Conservation (phyloP, 2,113 vertebrate genomes). For the Pithys albifrons region DNA sequence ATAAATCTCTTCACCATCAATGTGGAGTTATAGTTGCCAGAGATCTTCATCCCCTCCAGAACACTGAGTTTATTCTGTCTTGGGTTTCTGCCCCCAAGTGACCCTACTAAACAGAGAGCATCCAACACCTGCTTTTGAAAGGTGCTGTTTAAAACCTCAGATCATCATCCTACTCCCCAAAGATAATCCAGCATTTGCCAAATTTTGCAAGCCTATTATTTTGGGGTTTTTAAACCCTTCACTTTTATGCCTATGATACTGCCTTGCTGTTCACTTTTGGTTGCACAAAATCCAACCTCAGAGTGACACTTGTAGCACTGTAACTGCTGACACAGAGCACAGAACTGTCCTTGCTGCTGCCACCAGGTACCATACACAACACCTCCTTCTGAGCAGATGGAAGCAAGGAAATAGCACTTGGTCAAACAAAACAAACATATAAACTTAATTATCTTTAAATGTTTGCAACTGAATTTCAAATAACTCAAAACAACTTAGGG, state of each 20-base stretch:
- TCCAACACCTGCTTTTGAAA: not conserved
- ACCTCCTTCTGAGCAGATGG: not conserved
- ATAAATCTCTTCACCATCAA: not conserved
- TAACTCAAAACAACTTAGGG: not conserved
- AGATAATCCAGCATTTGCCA: not conserved
- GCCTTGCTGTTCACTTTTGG: not conserved
- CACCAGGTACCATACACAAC: fast-evolving
- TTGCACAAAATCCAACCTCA: not conserved
- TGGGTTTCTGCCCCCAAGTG: not conserved
- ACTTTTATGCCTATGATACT: not conserved
- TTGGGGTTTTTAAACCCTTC: not conserved
- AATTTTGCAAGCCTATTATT: not conserved
- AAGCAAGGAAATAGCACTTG: not conserved
- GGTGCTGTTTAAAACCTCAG: not conserved
- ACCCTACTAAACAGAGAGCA: not conserved
- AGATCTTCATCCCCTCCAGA: not conserved
- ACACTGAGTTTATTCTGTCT: not conserved
- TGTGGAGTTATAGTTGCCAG: not conserved
- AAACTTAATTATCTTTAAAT: not conserved
- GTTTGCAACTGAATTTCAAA: not conserved
- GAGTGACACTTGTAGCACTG: fast-evolving
- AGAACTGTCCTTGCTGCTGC: not conserved
- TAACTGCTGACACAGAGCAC: not conserved
- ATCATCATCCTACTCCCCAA: not conserved
- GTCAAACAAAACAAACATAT: not conserved